A percentile compares a stretch with the other conserved stretches of the same genome.
phyloP scores from a whole-genome alignment of 2,113 vertebrate genomes.

The Laticauda colubrina region DNA sequence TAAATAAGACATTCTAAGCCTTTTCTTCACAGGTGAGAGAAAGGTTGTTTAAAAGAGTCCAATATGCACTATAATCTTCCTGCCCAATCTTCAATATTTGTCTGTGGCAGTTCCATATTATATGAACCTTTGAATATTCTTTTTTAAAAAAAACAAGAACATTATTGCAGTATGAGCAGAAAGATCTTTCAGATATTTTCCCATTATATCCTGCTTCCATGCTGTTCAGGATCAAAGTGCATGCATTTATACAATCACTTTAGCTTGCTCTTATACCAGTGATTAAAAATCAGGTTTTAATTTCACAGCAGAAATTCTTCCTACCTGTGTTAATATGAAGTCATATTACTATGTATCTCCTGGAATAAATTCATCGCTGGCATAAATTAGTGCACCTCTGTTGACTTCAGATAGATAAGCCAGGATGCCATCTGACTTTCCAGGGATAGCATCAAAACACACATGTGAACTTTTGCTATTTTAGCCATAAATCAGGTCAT shows the following conservation, averaged over 20 bases:
- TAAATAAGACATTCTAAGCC: not conserved
- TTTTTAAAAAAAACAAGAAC: conserved; percentile 21
- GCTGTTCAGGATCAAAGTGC: conserved; percentile 20
- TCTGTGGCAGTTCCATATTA: not conserved
- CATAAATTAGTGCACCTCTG: not conserved
- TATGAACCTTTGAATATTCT: conserved; percentile 23
- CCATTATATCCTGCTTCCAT: not conserved
- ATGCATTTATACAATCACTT: not conserved
- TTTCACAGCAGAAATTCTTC: conserved; percentile 7
- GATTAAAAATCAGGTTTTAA: conserved; percentile 3
- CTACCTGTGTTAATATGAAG: conserved; percentile 14
- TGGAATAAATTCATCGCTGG: conserved; percentile 12
- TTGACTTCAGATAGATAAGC: conserved; percentile 16
- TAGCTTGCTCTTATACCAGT: not conserved
- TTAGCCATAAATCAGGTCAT: conserved; percentile 29
- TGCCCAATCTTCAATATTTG: not conserved
- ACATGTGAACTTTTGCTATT: conserved; percentile 6
- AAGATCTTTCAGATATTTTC: conserved; percentile 22
- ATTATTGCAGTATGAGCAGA: conserved; percentile 27
- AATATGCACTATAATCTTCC: not conserved
- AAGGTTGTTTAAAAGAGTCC: not conserved
- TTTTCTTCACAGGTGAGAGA: not conserved
- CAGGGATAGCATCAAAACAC: not conserved
- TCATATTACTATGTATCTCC: conserved; percentile 9
- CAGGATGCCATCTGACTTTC: conserved; percentile 18